Evolutionary conservation across 2,888 invertebrate species (phyloP).

Genomic region (Dascillus cervinus): DNA sequence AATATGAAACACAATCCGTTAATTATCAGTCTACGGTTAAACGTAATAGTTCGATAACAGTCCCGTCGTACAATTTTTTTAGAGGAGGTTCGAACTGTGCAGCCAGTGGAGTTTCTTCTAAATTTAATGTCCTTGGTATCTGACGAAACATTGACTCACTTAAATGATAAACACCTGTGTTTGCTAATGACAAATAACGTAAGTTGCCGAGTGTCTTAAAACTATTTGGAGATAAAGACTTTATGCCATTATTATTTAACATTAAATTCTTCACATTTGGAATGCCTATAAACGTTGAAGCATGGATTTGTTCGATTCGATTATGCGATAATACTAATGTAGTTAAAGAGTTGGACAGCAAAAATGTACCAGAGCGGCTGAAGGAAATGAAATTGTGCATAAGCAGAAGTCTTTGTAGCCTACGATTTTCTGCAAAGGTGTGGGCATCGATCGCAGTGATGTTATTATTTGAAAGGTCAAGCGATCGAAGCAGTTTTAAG

Average conservation of each 20-base stretch:
- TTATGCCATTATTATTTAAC: constrained; percentile 32
- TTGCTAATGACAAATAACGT: constrained; percentile 34
- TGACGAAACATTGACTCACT: constrained; percentile 33
- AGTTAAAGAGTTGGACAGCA: constrained; percentile 31
- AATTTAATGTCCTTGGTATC: constrained; percentile 32
- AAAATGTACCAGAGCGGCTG: constrained; percentile 28
- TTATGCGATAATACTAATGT: constrained; percentile 34
- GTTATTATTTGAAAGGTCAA: constrained; percentile 36
- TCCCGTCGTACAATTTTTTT: constrained; percentile 30
- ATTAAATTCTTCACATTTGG: constrained; percentile 33
- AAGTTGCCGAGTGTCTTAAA: constrained; percentile 32
- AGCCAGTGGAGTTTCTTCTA: constrained; percentile 35
- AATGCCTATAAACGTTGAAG: constrained; percentile 32
- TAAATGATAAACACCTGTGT: constrained; percentile 34
- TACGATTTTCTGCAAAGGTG: constrained; percentile 31
- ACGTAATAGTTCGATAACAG: constrained; percentile 25
- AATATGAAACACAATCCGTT: not conserved
- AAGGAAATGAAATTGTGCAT: constrained; percentile 33
- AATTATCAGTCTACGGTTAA: too few species aligned
- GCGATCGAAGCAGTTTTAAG: constrained; percentile 24
- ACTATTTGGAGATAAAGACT: constrained; percentile 28
- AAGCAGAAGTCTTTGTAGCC: constrained; percentile 32
- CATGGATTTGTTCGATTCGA: constrained; percentile 33
- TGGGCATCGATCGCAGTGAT: constrained; percentile 29
- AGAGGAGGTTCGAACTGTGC: constrained; percentile 35